These are phyloP conservation scores for Dascillus cervinus DNA, from an alignment of 2,888 invertebrate species.

Conservation along the genomic window DNA sequence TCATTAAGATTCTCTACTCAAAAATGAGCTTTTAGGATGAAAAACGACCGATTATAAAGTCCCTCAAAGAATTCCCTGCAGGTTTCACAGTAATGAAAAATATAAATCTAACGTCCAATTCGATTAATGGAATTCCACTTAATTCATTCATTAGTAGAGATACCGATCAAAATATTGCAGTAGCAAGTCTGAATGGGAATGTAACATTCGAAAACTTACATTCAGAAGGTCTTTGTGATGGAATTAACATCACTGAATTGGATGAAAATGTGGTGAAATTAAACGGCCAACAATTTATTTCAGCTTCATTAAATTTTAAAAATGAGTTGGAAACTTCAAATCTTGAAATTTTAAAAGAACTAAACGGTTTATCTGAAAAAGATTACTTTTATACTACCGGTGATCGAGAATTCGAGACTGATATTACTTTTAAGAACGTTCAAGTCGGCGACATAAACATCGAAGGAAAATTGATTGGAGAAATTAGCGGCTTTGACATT, in stretches of 20 bases:
- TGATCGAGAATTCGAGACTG: constrained; percentile 15
- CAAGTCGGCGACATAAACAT: constrained; percentile 30
- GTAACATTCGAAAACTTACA: constrained; percentile 43
- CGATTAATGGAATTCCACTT: constrained; percentile 42
- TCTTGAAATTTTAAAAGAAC: constrained; percentile 31
- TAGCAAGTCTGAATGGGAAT: constrained; percentile 38
- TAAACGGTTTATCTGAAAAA: constrained; percentile 37
- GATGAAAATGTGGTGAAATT: constrained; percentile 39
- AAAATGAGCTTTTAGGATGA: constrained; percentile 23
- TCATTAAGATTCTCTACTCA: not conserved
- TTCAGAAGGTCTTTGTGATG: constrained; percentile 39
- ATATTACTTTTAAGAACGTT: constrained; percentile 28
- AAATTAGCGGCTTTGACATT: constrained; percentile 34
- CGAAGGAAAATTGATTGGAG: constrained; percentile 35
- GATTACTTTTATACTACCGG: constrained; percentile 27
- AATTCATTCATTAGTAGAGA: constrained; percentile 44
- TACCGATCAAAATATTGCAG: constrained; percentile 42
- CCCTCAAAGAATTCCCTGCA: constrained; percentile 43
- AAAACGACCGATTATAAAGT: constrained; percentile 35
- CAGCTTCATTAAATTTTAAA: constrained; percentile 38
- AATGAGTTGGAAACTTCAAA: constrained; percentile 22
- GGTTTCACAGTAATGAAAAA: constrained; percentile 38
- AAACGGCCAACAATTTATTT: constrained; percentile 36
- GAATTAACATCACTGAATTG: constrained; percentile 41
- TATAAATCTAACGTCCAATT: constrained; percentile 37